Percentiles rank a stretch among this genome's conserved stretches.
Conservation (phyloP, 1,140 invertebrate species). For the Drosophila arawakana region DNA sequence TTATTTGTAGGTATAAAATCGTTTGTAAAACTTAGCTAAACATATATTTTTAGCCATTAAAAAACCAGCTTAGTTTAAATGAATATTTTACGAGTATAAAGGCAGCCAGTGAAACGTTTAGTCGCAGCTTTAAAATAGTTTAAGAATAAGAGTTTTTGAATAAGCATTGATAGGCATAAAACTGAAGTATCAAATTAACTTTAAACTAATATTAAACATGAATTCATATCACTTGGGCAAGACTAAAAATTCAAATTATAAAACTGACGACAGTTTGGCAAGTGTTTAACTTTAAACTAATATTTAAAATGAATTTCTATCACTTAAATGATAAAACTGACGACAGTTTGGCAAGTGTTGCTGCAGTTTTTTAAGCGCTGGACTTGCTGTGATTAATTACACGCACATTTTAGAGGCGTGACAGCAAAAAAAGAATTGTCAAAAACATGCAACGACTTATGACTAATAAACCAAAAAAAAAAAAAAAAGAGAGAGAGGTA, state of each 20-base stretch:
- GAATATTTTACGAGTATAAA: no score
- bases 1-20: no score
- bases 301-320: no score
- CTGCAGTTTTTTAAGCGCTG: not conserved
- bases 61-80: no score
- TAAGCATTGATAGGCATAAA: no score
- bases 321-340: not conserved
- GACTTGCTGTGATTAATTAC: conserved; percentile 55
- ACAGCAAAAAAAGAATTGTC: conserved; percentile 57
- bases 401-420: conserved; percentile 55
- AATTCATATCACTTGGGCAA: no score
- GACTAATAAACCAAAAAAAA: conserved; percentile 57
- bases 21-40: no score
- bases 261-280: not conserved
- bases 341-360: not conserved
- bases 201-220: not conserved
- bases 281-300: not conserved
- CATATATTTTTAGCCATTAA: no score
- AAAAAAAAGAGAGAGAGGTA: not conserved
- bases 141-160: no score
- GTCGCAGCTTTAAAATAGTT: no score
- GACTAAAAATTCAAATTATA: no score
- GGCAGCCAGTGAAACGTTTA: no score
- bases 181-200: not conserved
- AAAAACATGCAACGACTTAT: conserved; percentile 62